A percentile compares a stretch with the other conserved stretches of the same genome.
Conservation (phyloP, 2,888 invertebrate species). For the Apoda limacodes region DNA sequence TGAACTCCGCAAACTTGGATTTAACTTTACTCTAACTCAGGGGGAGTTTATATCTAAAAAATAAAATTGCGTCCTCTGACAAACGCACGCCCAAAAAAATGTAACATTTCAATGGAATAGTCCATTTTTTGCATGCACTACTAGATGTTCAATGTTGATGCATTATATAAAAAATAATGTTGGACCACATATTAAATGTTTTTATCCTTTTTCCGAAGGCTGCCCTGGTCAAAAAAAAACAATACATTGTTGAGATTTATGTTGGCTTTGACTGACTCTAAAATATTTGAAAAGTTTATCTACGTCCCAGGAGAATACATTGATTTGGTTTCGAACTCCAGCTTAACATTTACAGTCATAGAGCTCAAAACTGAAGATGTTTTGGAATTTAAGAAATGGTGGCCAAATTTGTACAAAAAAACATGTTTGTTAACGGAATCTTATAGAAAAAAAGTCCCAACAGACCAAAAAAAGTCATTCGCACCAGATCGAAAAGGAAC, state of each 20-base stretch:
- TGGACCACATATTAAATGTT: conserved; percentile 5
- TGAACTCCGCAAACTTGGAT: too few species aligned
- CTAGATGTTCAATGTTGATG: too few species aligned
- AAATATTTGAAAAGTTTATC: conserved; percentile 7
- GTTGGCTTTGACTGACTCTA: conserved; percentile 9
- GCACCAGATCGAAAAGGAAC: conserved; percentile 9
- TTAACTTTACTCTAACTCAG: too few species aligned
- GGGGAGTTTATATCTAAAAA: too few species aligned
- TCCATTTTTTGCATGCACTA: too few species aligned
- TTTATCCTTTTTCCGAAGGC: conserved; percentile 8
- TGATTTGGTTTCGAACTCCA: conserved; percentile 11
- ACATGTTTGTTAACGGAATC: neutral
- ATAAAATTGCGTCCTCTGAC: too few species aligned
- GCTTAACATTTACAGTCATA: conserved; percentile 11
- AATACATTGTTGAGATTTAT: conserved; percentile 15
- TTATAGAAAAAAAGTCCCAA: neutral
- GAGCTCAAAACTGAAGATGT: conserved; percentile 10
- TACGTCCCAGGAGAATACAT: conserved; percentile 6
- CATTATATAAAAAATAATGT: too few species aligned
- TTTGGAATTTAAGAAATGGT: conserved; percentile 11
- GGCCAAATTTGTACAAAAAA: conserved; percentile 1
- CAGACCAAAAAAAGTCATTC: neutral
- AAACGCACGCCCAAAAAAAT: too few species aligned
- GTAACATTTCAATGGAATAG: too few species aligned
- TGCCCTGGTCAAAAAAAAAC: conserved; percentile 13